Evolutionary conservation across 2,888 invertebrate species (phyloP).

Genomic region (Rapana venosa): DNA sequence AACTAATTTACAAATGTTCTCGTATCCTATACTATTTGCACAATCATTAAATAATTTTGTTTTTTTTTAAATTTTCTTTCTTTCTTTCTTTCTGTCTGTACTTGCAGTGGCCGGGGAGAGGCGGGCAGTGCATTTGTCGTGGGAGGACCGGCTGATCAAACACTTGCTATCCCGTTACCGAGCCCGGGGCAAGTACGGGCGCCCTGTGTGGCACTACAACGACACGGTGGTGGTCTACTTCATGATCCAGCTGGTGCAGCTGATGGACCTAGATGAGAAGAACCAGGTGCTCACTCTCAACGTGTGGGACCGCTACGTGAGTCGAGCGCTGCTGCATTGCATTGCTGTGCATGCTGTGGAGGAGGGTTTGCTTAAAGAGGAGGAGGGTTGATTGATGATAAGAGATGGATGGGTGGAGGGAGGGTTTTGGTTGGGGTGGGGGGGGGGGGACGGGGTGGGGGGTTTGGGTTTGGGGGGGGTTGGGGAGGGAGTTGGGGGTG

Average conservation of each 20-base stretch:
- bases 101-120: slow-evolving; percentile 22
- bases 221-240: slow-evolving; percentile 73
- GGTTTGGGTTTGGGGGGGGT: too few species aligned
- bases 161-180: slow-evolving; percentile 70
- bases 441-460: too few species aligned
- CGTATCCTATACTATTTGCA: not conserved
- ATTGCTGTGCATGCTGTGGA: too few species aligned
- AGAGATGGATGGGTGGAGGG: too few species aligned
- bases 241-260: slow-evolving; percentile 77
- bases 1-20: too few species aligned
- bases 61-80: not conserved
- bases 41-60: too few species aligned
- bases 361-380: too few species aligned
- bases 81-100: not conserved
- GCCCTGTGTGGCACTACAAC: slow-evolving; percentile 74
- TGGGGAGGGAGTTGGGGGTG: too few species aligned
- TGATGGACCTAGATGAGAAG: slow-evolving; percentile 78
- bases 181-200: slow-evolving; percentile 72
- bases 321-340: slow-evolving; percentile 49
- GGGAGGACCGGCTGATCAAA: slow-evolving; percentile 74
- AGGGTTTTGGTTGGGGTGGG: too few species aligned
- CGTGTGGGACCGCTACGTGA: slow-evolving; percentile 78
- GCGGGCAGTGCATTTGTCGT: slow-evolving; percentile 59
- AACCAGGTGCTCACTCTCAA: slow-evolving; percentile 78
- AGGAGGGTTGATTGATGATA: too few species aligned